Conservation (phyloP, 64 coral and sea anemone species). For the Montipora efflorescens region DNA sequence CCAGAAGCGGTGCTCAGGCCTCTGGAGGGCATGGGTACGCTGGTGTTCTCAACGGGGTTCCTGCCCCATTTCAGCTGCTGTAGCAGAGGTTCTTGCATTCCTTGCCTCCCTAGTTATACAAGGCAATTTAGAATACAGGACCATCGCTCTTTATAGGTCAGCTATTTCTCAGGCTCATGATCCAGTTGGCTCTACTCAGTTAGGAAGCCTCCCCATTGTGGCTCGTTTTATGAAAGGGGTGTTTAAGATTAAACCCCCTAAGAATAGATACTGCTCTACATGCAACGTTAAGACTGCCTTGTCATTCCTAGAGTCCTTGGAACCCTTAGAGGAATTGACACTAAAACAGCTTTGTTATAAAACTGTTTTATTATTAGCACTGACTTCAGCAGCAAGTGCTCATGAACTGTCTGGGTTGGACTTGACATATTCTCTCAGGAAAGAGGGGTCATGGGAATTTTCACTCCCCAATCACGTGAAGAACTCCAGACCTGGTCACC, state of each 20-base stretch:
- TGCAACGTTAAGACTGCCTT: background rate
- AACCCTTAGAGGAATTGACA: conserved; percentile 4
- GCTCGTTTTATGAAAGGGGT: conserved; percentile 35
- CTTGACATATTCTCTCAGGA: background rate
- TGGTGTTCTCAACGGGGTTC: too few relatives aligned
- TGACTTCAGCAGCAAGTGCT: conserved; percentile 1
- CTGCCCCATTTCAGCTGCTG: too few relatives aligned
- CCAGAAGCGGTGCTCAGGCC: too few relatives aligned
- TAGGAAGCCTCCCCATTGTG: conserved; percentile 31
- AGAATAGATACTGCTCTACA: background rate
- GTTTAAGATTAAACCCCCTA: conserved; percentile 15
- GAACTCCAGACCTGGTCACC: conserved; percentile 4
- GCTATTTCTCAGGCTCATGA: conserved; percentile 9
- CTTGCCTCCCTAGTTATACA: background rate
- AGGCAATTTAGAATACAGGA: conserved; percentile 18
- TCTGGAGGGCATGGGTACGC: too few relatives aligned
- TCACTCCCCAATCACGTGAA: conserved; percentile 5
- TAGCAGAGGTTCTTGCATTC: background rate
- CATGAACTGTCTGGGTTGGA: conserved; percentile 31
- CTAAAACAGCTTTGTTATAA: conserved; percentile 11
- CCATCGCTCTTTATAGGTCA: conserved; percentile 23
- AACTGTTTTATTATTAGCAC: conserved; percentile 5
- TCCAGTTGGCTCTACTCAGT: conserved; percentile 15
- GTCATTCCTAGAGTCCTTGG: background rate
- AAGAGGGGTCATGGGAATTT: background rate